Conservation (phyloP, 2,113 vertebrate genomes). For the Sinocyclocheilus maitianheensis region DNA sequence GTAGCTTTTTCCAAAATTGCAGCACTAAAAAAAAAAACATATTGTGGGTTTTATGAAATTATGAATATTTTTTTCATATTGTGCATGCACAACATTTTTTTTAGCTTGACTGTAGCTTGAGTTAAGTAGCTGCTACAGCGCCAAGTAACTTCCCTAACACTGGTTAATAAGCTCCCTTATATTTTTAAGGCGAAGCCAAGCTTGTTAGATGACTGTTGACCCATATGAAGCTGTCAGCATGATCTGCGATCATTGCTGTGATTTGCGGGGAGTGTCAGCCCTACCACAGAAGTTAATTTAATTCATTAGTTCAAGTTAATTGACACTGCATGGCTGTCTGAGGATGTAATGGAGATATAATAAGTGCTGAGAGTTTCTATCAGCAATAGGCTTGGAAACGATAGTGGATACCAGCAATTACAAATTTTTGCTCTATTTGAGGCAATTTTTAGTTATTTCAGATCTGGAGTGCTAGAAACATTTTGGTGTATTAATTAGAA, state of each 20-base stretch:
- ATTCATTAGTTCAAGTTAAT: slow-evolving; percentile 48
- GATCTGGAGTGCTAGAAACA: not conserved
- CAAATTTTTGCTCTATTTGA: slow-evolving; percentile 5
- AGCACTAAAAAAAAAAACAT: not conserved
- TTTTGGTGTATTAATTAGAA: not conserved
- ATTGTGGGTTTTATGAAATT: too few species aligned
- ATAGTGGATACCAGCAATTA: slow-evolving; percentile 13
- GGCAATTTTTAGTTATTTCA: slow-evolving; percentile 1
- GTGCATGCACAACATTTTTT: not conserved
- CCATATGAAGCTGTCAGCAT: slow-evolving; percentile 37
- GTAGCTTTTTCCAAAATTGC: not conserved
- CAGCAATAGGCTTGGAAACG: slow-evolving; percentile 2
- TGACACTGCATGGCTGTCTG: slow-evolving; percentile 46
- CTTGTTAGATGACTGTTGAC: slow-evolving; percentile 40
- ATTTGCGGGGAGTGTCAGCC: slow-evolving; percentile 37
- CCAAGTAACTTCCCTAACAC: not conserved
- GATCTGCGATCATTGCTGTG: slow-evolving; percentile 33
- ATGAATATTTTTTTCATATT: too few species aligned
- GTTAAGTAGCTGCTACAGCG: not conserved
- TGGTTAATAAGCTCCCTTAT: slow-evolving; percentile 7
- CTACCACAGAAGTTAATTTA: slow-evolving; percentile 47
- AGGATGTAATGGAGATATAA: slow-evolving; percentile 38
- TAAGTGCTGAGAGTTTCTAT: slow-evolving; percentile 21
- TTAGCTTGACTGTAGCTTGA: not conserved
- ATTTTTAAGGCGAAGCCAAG: not conserved